Evolutionary conservation across 2,888 invertebrate species (phyloP), one percentile per base, ranked within the genome.

Genomic region (Hermaeophaga mercurialis): DNA sequence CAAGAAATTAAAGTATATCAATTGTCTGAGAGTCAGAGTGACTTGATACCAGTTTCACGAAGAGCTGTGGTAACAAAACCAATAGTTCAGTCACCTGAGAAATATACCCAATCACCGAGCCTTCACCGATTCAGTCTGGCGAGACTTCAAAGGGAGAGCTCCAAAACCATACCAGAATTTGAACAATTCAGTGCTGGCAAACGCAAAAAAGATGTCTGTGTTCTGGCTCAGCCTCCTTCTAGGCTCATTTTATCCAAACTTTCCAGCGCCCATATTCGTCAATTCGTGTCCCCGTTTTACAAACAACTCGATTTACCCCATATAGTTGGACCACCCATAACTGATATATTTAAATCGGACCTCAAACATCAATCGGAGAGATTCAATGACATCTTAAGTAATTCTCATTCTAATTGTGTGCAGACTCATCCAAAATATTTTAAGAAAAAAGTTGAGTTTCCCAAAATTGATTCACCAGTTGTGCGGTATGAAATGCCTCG

Each of bases 221-320:
- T 56, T 9, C 33, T 53, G 22, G 9, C 9, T 2, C 26, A 44
- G 15, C 26, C 54, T 19, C 3, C 34, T 1, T 33, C 56, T 1
- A 48, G 48, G 22, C 55, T 49, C 9, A 48, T 66, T 45, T 45
- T 65, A 12, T 54, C 36, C 7, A 59, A 61, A 22, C 44, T 68
- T 11, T 66, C 62, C 12, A 69, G 69, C 47, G 61, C 63, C 1
- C 66, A 69, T 33, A 66, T 69, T 36, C 50, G 69, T 49, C 67
- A 66, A 45, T 64, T 68, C 34, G 66, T 69, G 2, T 69, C 65
- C n/a, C 67, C 69, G 8, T 67, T 67, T 53, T 68, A 59, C 39
- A 68, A 63, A 43, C 58, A 59, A 12, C 46, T 34, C 5, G 55
- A 55, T 43, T 43, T 18, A 39, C 61, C 43, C n/a, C 14, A 45